Conservation (phyloP, 2,888 invertebrate species). For the Pyrrhia umbra region DNA sequence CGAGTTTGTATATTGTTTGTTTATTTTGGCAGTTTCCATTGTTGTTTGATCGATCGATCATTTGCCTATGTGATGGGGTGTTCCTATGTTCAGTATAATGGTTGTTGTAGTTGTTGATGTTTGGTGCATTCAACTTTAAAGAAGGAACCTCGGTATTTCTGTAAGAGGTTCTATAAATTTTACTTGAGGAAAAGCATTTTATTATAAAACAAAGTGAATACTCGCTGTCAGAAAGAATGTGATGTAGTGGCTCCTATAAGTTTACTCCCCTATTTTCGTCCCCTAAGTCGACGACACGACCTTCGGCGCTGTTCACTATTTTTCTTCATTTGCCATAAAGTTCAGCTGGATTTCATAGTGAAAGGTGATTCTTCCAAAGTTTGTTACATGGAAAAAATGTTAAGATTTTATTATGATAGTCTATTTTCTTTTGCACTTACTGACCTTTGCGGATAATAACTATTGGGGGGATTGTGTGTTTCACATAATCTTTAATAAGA, state of each 20-base stretch:
- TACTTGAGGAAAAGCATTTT: constrained; percentile 56
- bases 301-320: constrained; percentile 63
- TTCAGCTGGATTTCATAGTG: constrained; percentile 63
- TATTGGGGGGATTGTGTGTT: constrained; percentile 19
- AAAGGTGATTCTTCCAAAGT: constrained; percentile 53
- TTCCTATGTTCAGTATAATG: constrained; percentile 24
- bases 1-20: constrained; percentile 69
- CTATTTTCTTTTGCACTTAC: constrained; percentile 53
- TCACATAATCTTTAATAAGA: constrained; percentile 10
- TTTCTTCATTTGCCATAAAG: constrained; percentile 70
- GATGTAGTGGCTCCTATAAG: constrained; percentile 64
- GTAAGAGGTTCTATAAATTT: constrained; percentile 57
- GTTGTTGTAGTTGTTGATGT: constrained; percentile 14
- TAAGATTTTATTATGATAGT: constrained; percentile 57
- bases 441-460: constrained; percentile 39
- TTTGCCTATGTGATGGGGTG: constrained; percentile 51
- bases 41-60: constrained; percentile 74
- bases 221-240: constrained; percentile 65
- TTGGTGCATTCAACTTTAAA: constrained; percentile 28
- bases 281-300: constrained; percentile 64
- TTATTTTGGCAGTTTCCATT: constrained; percentile 71
- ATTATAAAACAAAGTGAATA: constrained; percentile 68
- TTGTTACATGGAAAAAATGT: constrained; percentile 56
- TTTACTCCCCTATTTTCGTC: constrained; percentile 64
- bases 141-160: constrained; percentile 31